These are phyloP conservation scores for Silvanus unidentatus DNA, from an alignment of 2,888 invertebrate genomes.

Conservation along the genomic window DNA sequence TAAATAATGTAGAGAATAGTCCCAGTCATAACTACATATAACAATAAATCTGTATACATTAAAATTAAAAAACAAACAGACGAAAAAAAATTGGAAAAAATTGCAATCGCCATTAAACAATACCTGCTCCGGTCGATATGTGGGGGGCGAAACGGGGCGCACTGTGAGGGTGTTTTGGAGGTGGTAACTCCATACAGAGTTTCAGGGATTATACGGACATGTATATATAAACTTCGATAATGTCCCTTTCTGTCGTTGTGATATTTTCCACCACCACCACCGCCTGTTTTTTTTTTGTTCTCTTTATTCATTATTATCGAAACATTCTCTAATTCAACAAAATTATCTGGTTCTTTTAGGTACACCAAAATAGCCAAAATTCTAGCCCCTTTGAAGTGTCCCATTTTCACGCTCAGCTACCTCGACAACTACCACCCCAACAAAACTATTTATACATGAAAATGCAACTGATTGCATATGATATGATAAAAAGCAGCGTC, in stretches of 20 bases:
- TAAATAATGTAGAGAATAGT: constrained; percentile 35
- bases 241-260: constrained; percentile 16
- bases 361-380: no score
- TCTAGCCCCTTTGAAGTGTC: no score
- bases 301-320: no score
- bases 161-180: constrained; percentile 6
- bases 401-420: no score
- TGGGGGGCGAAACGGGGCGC: constrained; percentile 15
- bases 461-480: no score
- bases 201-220: constrained; percentile 12
- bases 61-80: constrained; percentile 30
- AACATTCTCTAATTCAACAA: no score
- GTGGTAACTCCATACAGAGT: constrained; percentile 7
- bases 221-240: constrained; percentile 21
- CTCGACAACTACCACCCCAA: no score
- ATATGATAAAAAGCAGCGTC: no score
- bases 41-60: constrained; percentile 38
- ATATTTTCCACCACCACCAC: constrained; percentile 15
- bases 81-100: constrained; percentile 23
- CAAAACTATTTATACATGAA: no score
- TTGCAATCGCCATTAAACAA: constrained; percentile 38
- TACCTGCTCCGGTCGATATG: constrained; percentile 28
- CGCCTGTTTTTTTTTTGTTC: not conserved
- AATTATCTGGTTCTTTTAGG: no score
- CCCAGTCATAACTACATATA: constrained; percentile 36